Evolutionary conservation across 2,888 invertebrate species (phyloP).

Genomic region (Mellilla xanthometata): DNA sequence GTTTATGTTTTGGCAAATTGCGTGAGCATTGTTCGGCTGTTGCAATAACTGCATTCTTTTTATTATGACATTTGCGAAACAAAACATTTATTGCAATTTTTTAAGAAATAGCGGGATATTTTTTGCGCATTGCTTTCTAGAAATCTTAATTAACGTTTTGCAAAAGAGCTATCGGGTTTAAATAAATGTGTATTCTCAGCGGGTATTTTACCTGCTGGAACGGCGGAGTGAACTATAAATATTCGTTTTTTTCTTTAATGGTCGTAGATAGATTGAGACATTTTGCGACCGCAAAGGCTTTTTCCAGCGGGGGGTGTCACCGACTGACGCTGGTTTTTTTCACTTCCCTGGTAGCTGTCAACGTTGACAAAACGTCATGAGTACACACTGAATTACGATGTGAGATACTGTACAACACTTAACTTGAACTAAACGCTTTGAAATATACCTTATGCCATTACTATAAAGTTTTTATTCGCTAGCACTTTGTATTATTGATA

Average conservation of each 20-base stretch:
- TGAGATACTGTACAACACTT: conserved; percentile 2
- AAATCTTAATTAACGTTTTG: conserved; percentile 26
- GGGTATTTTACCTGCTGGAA: conserved; percentile 52
- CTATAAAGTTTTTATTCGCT: too few relatives aligned
- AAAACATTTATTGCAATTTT: conserved; percentile 6
- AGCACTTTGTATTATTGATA: too few relatives aligned
- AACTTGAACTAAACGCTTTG: too few relatives aligned
- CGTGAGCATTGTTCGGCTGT: conserved; percentile 36
- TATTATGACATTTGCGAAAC: conserved; percentile 25
- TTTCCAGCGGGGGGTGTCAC: conserved; percentile 64
- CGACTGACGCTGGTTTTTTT: conserved; percentile 56
- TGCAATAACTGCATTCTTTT: conserved; percentile 27
- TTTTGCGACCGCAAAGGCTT: conserved; percentile 73
- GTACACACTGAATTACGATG: conserved; percentile 36
- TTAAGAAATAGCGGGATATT: conserved; percentile 1
- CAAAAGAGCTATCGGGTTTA: conserved; percentile 16
- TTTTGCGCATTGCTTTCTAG: conserved; percentile 17
- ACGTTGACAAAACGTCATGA: conserved; percentile 51
- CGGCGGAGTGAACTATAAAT: conserved; percentile 53
- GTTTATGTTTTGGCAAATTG: conserved; percentile 48
- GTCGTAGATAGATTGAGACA: conserved; percentile 62
- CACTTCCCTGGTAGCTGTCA: conserved; percentile 64
- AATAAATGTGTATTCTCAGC: conserved; percentile 64
- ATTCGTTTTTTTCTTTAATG: conserved; percentile 45
- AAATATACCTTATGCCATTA: too few relatives aligned